phyloP scores from a whole-genome alignment of 1,140 invertebrate species.

The Panagrolaimus sp. region DNA sequence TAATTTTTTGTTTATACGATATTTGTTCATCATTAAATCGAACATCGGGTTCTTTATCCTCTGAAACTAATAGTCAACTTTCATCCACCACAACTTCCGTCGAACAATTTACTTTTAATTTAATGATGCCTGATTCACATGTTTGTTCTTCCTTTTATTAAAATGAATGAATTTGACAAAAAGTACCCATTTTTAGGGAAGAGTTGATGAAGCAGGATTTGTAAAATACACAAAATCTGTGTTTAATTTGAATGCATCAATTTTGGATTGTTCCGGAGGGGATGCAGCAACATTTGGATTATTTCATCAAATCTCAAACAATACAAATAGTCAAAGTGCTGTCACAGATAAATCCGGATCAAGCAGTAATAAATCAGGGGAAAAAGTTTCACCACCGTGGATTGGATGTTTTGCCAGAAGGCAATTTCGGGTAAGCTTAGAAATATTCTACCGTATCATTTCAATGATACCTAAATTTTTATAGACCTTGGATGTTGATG shows the following conservation, averaged over 20 bases:
- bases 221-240: slow-evolving; percentile 34
- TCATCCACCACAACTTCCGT: slow-evolving; percentile 34
- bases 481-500: slow-evolving; percentile 31
- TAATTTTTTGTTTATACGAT: slow-evolving; percentile 40
- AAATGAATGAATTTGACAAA: slow-evolving; percentile 7
- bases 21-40: slow-evolving; percentile 18
- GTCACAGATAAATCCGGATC: slow-evolving; percentile 25
- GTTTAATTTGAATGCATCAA: slow-evolving; percentile 37
- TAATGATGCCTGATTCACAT: slow-evolving; percentile 42
- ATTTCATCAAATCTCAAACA: slow-evolving; percentile 21
- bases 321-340: slow-evolving; percentile 23
- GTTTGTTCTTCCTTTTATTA: slow-evolving; percentile 11
- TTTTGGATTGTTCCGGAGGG: slow-evolving; percentile 22
- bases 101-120: slow-evolving; percentile 40
- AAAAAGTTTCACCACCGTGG: slow-evolving; percentile 19
- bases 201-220: slow-evolving; percentile 36
- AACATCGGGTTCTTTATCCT: slow-evolving; percentile 2
- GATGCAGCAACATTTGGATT: slow-evolving; percentile 38
- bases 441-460: background rate
- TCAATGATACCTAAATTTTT: slow-evolving; percentile 2
- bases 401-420: slow-evolving; percentile 12
- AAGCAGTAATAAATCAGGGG: background rate
- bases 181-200: slow-evolving; percentile 20
- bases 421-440: slow-evolving; percentile 27
- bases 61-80: background rate